Percentiles rank a stretch among this genome's conserved stretches.
Conservation (phyloP, 2,888 invertebrate genomes). For the Miltochrista miniata region DNA sequence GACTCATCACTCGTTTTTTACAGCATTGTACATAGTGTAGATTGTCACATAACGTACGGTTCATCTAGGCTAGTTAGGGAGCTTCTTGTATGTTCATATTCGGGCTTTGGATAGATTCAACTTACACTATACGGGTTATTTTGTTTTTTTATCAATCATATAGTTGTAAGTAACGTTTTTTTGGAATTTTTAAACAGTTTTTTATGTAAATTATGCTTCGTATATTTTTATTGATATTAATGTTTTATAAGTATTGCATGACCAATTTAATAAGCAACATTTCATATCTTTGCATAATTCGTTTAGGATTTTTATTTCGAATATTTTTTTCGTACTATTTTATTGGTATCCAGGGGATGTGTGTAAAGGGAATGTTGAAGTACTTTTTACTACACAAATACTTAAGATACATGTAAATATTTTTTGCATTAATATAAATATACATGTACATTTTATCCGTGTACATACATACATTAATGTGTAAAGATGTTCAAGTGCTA, state of each 20-base stretch:
- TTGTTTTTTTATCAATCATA: slow-evolving; percentile 38
- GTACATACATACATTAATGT: slow-evolving; percentile 65
- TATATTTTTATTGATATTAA: slow-evolving; percentile 22
- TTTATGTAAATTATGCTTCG: slow-evolving; percentile 37
- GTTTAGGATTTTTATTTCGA: slow-evolving; percentile 36
- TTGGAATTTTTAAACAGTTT: slow-evolving; percentile 41
- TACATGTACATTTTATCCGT: slow-evolving; percentile 61
- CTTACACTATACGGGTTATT: slow-evolving; percentile 40
- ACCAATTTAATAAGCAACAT: slow-evolving; percentile 19
- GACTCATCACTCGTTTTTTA: slow-evolving; percentile 49
- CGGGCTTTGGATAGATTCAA: slow-evolving; percentile 57
- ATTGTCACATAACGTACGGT: slow-evolving; percentile 57
- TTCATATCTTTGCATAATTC: slow-evolving; percentile 22
- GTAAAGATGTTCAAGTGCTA: slow-evolving; percentile 74
- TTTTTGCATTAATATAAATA: slow-evolving; percentile 72
- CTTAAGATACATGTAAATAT: slow-evolving; percentile 75
- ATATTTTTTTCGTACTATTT: slow-evolving; percentile 33
- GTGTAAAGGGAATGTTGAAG: slow-evolving; percentile 64
- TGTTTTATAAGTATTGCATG: slow-evolving; percentile 41
- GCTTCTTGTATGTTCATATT: slow-evolving; percentile 54
- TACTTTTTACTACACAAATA: slow-evolving; percentile 72
- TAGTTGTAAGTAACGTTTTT: slow-evolving; percentile 46
- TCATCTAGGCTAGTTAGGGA: slow-evolving; percentile 63
- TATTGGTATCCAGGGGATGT: slow-evolving; percentile 45
- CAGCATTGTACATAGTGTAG: slow-evolving; percentile 69